Evolutionary conservation across 2,888 invertebrate species (phyloP).

Genomic region (Chrysolina haemoptera): DNA sequence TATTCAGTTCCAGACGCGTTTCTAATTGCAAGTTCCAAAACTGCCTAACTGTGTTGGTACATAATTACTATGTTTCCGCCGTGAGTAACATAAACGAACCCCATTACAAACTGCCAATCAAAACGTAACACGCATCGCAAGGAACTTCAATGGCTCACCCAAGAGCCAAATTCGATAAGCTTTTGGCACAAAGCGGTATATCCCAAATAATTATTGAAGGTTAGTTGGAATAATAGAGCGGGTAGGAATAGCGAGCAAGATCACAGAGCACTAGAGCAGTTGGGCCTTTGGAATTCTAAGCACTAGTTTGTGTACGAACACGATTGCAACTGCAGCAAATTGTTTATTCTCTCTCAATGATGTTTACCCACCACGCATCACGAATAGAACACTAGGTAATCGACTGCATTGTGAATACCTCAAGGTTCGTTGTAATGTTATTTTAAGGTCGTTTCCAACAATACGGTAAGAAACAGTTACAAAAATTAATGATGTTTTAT

Average conservation of each 20-base stretch:
- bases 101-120: conserved; percentile 4
- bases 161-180: conserved; percentile 33
- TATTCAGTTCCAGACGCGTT: too few relatives aligned
- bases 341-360: too few relatives aligned
- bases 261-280: neutral
- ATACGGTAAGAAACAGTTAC: too few relatives aligned
- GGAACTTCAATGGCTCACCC: neutral
- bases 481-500: too few relatives aligned
- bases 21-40: too few relatives aligned
- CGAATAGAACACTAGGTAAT: too few relatives aligned
- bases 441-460: too few relatives aligned
- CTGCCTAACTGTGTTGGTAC: too few relatives aligned
- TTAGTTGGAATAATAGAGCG: conserved; percentile 32
- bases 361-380: too few relatives aligned
- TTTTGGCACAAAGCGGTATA: conserved; percentile 42
- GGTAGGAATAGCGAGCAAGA: conserved; percentile 16
- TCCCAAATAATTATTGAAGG: conserved; percentile 46
- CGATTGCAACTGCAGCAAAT: neutral
- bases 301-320: neutral
- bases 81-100: neutral
- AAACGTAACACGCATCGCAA: conserved; percentile 10
- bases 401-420: too few relatives aligned
- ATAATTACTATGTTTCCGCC: neutral
- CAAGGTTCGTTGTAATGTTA: too few relatives aligned
- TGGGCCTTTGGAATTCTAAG: neutral